Base-by-base conservation (phyloP, 2,888 invertebrate species). In the Ochlodes sylvanus region DNA sequence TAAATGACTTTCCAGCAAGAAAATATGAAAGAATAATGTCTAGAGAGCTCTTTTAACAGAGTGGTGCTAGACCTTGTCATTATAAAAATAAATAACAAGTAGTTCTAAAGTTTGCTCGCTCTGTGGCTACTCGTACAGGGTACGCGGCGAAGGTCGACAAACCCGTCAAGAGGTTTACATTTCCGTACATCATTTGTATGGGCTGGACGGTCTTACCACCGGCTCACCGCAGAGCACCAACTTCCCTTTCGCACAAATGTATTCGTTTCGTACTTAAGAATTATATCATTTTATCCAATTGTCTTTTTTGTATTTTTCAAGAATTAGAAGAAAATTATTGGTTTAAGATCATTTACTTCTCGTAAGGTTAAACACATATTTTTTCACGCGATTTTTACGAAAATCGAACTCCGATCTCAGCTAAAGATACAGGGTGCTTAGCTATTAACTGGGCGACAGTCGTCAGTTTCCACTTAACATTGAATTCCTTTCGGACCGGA, bases 141-240 rank as follows among this genome's bases (percentile, higher is more conserved):
- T 58, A 65, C 69, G 73, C 69, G 73, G 66, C 71, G 77, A 77
- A 77, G 78, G 77, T 79, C 78, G 76, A 75, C 76, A 77, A 78
- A 79, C 78, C 68, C 76, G 77, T 72, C 73, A 69, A 72, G 72
- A 69, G 72, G 73, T 68, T 70, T 70, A 72, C 73, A 72, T 77
- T 78, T 79, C 78, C 78, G 78, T 75, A 76, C 78, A 77, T 75
- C 75, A 71, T 56, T 41, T 61, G 32, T 42, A 42, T 32, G 52
- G 21, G 19, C 52, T 54, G 41, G 60, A 60, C 42, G 60, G 42
- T 32, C 42, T 60, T 47, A 56, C 34, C 27, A 56, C 42, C n/a
- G 17, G 34, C 38, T 12, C 12, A 38, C 38, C 38, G 38, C 38
- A 38, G 7, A 56, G n/a, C 63, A 44, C 32, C 47, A 47, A 64